Conservation (phyloP, 2,113 vertebrate species). For the Grallaria varia region DNA sequence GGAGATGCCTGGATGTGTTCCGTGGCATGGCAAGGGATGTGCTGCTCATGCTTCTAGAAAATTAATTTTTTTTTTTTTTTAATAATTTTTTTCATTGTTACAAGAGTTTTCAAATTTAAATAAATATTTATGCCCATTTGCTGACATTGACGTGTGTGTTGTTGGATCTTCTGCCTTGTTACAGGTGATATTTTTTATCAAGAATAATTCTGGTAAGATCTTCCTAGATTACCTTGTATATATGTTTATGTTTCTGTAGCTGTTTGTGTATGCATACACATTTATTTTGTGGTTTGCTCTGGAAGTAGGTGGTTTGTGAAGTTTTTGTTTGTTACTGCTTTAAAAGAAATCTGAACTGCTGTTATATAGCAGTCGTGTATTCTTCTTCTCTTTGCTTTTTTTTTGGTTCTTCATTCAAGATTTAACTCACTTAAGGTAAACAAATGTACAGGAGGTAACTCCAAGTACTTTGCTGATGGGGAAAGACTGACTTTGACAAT, state of each 20-base stretch:
- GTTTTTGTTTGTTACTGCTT: background rate
- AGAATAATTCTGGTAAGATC: background rate
- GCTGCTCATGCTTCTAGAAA: background rate
- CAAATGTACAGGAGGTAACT: too few species aligned
- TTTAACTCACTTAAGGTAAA: background rate
- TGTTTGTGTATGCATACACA: background rate
- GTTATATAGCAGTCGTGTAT: background rate
- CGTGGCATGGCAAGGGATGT: background rate
- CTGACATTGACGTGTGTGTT: background rate
- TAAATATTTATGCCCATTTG: background rate
- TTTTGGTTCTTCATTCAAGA: background rate
- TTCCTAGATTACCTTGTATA: background rate
- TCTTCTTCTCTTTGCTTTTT: background rate
- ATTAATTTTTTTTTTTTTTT: background rate
- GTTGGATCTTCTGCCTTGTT: background rate
- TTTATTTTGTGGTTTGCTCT: background rate
- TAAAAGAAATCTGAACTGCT: background rate
- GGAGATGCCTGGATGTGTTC: background rate
- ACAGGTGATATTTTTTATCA: background rate
- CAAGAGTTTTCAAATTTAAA: background rate
- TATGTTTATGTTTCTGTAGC: background rate
- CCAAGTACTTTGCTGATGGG: too few species aligned
- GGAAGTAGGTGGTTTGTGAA: background rate
- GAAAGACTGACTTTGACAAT: too few species aligned
- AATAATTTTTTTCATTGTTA: background rate